Base-by-base conservation (phyloP, 2,113 vertebrate species). In the Nesospiza acunhae region DNA sequence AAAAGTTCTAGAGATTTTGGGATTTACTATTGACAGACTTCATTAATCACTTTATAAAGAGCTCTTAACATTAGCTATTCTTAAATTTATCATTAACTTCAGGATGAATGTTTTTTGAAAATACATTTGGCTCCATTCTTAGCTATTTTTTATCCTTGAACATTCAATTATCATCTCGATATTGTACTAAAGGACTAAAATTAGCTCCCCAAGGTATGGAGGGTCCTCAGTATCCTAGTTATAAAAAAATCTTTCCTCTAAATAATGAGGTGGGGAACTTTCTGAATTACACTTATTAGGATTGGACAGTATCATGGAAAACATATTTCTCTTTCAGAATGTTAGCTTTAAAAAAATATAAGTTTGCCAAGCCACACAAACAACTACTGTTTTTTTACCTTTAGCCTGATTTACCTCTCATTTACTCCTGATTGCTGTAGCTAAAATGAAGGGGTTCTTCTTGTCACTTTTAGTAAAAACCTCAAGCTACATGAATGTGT, bases 71-170 rank as follows among this genome's bases (percentile, higher is more conserved):
- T 50, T 69, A 91, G 35, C 56, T 93, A 59, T 94, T 95, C 89
- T 94, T 90, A 86, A 88, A 96, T 91, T 91, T 75, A 85, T 81
- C 66, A 82, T 89, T 95, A 94, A 79, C 37, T 91, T 81, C 39
- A 86, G 68, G 52, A 66, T 63, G 22, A 73, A 80, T 72, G 73
- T 41, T 79, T 87, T 87, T 86, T 78, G 13, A 68, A 90, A 89
- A 94, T 24, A 37, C 56, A 70, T 96, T 94, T 93, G 47, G n/a
- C 68, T 94, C 62, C 83, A 47, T 89, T 96, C 67, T 94, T 88
- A 85, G 74, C 46, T 87, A 46, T 73, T 87, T 86, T 89, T 87
- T 28, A 80, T 80, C 50, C 55, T 77, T 37, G 33, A 87, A 50
- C 39, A 64, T 59, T 35, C 53, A 92, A 90, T 30, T 47, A 70